These are phyloP conservation scores for Chrysochloris asiatica DNA, from an alignment of 2,113 vertebrate species.

Conservation along the genomic window DNA sequence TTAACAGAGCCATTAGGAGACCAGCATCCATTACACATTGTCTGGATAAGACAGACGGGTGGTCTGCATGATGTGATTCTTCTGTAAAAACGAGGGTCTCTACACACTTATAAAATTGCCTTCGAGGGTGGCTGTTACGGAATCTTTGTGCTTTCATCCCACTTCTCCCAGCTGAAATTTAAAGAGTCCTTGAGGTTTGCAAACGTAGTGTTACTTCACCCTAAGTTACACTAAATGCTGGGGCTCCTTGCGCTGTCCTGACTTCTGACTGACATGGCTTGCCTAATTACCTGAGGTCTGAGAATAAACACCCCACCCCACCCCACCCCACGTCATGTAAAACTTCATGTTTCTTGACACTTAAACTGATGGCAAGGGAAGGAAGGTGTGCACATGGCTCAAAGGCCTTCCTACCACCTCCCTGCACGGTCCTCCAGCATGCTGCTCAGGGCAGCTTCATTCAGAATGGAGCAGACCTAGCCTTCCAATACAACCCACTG, in stretches of 20 bases:
- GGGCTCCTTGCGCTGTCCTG: not conserved
- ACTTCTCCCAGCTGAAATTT: not conserved
- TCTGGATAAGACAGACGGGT: not conserved
- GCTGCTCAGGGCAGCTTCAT: not conserved
- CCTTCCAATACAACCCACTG: not conserved
- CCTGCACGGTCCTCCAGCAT: not conserved
- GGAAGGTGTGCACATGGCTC: not conserved
- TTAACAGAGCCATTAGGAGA: not conserved
- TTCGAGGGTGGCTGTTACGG: not conserved
- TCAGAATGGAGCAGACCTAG: not conserved
- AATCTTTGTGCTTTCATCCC: not conserved
- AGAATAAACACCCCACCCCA: not conserved
- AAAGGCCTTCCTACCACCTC: not conserved
- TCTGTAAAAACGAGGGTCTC: not conserved
- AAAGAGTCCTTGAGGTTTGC: not conserved
- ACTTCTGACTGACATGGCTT: not conserved
- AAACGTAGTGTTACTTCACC: not conserved
- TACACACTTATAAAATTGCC: not conserved
- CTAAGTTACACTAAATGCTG: not conserved
- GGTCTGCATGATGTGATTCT: not conserved
- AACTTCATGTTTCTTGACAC: not conserved
- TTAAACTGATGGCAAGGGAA: not conserved
- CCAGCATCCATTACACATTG: fast-evolving
- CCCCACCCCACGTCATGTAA: not conserved
- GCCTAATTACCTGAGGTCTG: too few relatives aligned